A percentile compares a stretch with the other conserved stretches of the same genome.
These are phyloP conservation scores for Napeogenes sylphis DNA, from an alignment of 2,888 invertebrate species.

Conservation along the genomic window DNA sequence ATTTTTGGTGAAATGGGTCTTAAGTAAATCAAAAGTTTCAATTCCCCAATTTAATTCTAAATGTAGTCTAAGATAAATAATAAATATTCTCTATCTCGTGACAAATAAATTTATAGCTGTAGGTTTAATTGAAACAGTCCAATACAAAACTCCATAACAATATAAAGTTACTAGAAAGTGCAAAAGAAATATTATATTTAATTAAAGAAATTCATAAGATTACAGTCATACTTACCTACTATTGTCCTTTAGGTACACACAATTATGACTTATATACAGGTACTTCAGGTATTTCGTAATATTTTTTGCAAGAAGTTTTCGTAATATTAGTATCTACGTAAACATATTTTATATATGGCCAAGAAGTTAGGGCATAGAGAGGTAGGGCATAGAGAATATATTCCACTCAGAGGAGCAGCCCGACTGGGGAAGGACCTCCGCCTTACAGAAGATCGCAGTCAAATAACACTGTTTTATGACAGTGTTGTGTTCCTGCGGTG, in stretches of 20 bases:
- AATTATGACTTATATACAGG: too few species aligned
- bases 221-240: neutral
- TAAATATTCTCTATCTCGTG: constrained; percentile 12
- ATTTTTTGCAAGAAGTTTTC: neutral
- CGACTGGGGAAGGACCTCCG: too few species aligned
- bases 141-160: constrained; percentile 1
- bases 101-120: constrained; percentile 16
- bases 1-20: too few species aligned
- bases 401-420: too few species aligned
- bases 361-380: too few species aligned
- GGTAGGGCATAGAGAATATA: too few species aligned
- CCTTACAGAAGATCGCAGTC: too few species aligned
- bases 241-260: too few species aligned
- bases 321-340: constrained; percentile 16
- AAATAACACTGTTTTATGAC: too few species aligned
- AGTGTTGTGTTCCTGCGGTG: too few species aligned
- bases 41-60: constrained; percentile 8
- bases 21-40: constrained; percentile 3
- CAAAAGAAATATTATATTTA: neutral
- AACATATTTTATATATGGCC: constrained; percentile 27
- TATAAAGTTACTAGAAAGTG: constrained; percentile 1
- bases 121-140: constrained; percentile 12
- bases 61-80: constrained; percentile 13
- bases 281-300: too few species aligned
- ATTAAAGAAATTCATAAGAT: neutral